Percentiles rank a stretch among this genome's conserved stretches.
phyloP scores from a whole-genome alignment of 30 jellyfish, hydroid and myxozoan species.

The Kudoa iwatai region DNA sequence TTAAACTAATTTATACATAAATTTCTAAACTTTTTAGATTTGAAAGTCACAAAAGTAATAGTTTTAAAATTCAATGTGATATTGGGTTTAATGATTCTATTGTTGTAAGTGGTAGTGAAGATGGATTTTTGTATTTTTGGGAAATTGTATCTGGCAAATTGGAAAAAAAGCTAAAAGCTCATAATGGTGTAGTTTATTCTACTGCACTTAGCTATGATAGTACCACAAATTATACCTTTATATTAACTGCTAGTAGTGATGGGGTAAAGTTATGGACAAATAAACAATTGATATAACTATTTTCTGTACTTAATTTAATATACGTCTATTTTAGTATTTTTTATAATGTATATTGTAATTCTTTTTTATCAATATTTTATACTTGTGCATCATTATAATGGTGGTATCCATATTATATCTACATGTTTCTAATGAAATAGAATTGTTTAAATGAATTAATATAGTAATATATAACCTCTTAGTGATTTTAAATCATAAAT shows the following conservation, averaged over 20 bases:
- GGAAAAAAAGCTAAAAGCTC: constrained; percentile 3
- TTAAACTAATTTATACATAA: too few species aligned
- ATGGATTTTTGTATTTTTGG: constrained; percentile 35
- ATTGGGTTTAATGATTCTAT: constrained; percentile 16
- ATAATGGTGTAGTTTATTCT: constrained; percentile 19
- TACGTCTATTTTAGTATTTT: too few species aligned
- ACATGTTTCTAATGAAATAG: too few species aligned
- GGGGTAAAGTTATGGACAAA: constrained; percentile 42
- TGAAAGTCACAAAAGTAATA: constrained; percentile 28
- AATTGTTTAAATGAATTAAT: too few species aligned
- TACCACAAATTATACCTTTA: constrained; percentile 2
- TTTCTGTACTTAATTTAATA: too few species aligned
- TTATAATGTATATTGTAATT: too few species aligned
- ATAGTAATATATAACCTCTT: too few species aligned
- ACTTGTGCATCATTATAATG: too few species aligned
- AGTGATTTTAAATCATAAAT: too few species aligned
- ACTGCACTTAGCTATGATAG: constrained; percentile 32
- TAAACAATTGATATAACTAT: too few species aligned
- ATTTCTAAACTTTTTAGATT: constrained; percentile 11
- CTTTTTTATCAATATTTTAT: too few species aligned
- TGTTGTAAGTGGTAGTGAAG: constrained; percentile 68
- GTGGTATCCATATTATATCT: too few species aligned
- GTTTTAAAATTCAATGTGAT: constrained; percentile 33
- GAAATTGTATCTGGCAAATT: constrained; percentile 22
- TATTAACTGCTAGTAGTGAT: constrained; percentile 47